phyloP scores from a whole-genome alignment of 2,888 invertebrate species.

The Drosophila flavopinicola region DNA sequence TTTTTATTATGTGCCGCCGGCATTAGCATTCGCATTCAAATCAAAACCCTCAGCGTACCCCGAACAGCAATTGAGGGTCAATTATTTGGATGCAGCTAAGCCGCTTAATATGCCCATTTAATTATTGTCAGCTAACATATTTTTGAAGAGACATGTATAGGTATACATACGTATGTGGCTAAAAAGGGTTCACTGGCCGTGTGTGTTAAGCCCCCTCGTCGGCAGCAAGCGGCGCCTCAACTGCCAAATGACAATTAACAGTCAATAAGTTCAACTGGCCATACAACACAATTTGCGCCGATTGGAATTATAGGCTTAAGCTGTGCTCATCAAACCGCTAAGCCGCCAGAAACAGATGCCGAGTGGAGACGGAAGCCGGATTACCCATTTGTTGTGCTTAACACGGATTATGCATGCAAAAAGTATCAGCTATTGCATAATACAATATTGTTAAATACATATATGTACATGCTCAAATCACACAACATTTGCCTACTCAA shows the following conservation, averaged over 20 bases:
- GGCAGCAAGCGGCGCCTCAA: not conserved
- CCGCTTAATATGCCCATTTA: slow-evolving; percentile 45
- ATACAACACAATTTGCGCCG: slow-evolving; percentile 48
- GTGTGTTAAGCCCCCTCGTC: slow-evolving; percentile 9
- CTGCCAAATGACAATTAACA: slow-evolving; percentile 52
- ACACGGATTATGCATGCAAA: too few species aligned
- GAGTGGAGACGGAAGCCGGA: too few species aligned
- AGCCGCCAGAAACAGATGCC: slow-evolving; percentile 5
- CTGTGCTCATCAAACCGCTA: slow-evolving; percentile 27
- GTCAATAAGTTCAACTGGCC: slow-evolving; percentile 52
- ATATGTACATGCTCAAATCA: too few species aligned
- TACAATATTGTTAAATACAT: too few species aligned
- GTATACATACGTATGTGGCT: too few species aligned
- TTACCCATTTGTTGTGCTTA: not conserved
- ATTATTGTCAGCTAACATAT: slow-evolving; percentile 36
- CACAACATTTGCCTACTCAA: too few species aligned
- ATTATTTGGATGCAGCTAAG: slow-evolving; percentile 43
- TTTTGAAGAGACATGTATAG: slow-evolving; percentile 1
- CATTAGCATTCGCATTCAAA: slow-evolving; percentile 5
- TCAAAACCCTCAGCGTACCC: slow-evolving; percentile 30
- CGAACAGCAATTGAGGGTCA: slow-evolving; percentile 26
- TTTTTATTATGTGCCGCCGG: not conserved
- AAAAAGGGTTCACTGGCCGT: slow-evolving; percentile 13
- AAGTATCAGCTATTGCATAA: too few species aligned
- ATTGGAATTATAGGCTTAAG: slow-evolving; percentile 41